Percentiles rank a stretch among this genome's conserved stretches.
Conservation (phyloP, 2,113 vertebrate species). For the Micronisus gabar region DNA sequence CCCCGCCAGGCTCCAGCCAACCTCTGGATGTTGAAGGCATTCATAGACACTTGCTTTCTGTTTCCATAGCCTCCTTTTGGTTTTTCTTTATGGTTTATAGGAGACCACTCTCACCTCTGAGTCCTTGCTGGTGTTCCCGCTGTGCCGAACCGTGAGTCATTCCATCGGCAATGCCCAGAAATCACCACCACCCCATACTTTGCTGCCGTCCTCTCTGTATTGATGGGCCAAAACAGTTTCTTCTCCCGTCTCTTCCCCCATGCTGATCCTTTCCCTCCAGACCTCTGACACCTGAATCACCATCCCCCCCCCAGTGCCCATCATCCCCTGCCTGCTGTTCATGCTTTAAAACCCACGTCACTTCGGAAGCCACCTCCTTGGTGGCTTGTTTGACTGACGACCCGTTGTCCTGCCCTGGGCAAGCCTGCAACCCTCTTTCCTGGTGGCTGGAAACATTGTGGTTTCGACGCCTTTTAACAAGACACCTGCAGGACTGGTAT, state of each 20-base stretch:
- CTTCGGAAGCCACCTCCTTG: background rate
- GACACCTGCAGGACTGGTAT: background rate
- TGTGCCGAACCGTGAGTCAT: rapidly evolving
- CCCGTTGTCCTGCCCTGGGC: background rate
- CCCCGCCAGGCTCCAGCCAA: background rate
- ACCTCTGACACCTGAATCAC: background rate
- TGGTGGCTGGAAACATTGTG: background rate
- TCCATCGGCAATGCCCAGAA: background rate
- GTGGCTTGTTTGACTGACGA: background rate
- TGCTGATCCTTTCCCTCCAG: background rate
- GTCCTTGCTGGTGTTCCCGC: background rate
- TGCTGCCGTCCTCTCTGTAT: background rate
- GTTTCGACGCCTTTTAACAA: background rate
- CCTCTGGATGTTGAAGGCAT: background rate
- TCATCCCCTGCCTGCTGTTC: background rate
- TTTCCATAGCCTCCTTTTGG: background rate
- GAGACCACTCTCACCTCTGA: background rate
- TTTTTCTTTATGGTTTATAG: background rate
- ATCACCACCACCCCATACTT: rapidly evolving
- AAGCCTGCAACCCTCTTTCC: background rate
- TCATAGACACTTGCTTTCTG: background rate
- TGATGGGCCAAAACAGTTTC: background rate
- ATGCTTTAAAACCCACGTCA: background rate
- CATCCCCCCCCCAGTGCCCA: rapidly evolving
- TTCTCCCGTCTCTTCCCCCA: background rate